These are phyloP conservation scores for Diglossa brunneiventris DNA, from an alignment of 2,113 vertebrate genomes.

Conservation along the genomic window DNA sequence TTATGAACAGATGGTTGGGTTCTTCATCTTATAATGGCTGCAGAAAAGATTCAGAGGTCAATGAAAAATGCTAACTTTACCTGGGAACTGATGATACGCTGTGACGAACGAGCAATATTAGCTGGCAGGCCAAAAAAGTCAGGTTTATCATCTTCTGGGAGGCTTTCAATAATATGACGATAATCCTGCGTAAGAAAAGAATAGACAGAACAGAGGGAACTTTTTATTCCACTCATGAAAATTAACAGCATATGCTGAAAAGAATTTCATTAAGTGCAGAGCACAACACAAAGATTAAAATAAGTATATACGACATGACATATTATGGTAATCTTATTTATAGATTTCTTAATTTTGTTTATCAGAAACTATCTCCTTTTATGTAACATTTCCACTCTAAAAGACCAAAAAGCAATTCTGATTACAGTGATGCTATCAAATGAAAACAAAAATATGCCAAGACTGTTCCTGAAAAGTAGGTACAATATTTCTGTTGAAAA, in stretches of 20 bases:
- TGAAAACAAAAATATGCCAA: not conserved
- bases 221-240: not conserved
- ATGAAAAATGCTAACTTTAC: slow-evolving; percentile 65
- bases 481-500: not conserved
- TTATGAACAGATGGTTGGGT: not conserved
- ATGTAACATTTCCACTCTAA: not conserved
- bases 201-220: not conserved
- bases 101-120: slow-evolving; percentile 92
- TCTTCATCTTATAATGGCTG: not conserved
- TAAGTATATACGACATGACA: not conserved
- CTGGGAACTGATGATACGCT: slow-evolving; percentile 91
- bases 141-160: slow-evolving; percentile 94
- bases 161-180: slow-evolving; percentile 84
- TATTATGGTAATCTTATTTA: not conserved
- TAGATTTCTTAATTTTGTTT: not conserved
- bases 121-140: slow-evolving; percentile 93
- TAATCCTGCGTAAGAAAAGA: slow-evolving; percentile 81
- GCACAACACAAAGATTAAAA: not conserved
- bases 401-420: not conserved
- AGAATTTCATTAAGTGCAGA: not conserved
- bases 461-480: not conserved
- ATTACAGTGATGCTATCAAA: not conserved
- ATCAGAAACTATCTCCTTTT: not conserved
- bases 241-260: not conserved
- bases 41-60: not conserved